A percentile compares a stretch with the other conserved stretches of the same genome.
Conservation (phyloP, 2,113 vertebrate genomes). For the Brachypodius melanocephalos region DNA sequence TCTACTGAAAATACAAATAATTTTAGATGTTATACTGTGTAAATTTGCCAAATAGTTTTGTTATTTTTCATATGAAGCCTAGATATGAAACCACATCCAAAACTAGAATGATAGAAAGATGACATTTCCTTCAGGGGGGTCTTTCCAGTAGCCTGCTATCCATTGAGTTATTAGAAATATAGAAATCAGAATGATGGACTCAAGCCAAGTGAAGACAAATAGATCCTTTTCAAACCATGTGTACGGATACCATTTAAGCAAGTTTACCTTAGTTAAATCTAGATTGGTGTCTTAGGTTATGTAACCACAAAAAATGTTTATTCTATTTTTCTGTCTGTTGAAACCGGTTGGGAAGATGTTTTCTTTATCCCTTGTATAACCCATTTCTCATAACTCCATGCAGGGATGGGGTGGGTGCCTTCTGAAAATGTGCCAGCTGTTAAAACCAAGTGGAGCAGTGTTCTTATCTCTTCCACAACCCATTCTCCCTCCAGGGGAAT, state of each 20-base stretch:
- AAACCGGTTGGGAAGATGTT: too few species aligned
- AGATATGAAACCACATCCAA: not conserved
- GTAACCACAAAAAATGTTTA: too few species aligned
- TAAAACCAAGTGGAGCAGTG: too few species aligned
- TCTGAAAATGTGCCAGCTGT: too few species aligned
- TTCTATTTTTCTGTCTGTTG: too few species aligned
- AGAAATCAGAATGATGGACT: not conserved
- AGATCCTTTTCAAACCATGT: not conserved
- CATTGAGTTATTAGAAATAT: not conserved
- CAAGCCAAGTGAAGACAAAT: not conserved
- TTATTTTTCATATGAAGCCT: not conserved
- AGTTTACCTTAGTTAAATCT: not conserved
- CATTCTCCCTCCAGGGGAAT: too few species aligned
- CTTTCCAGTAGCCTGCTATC: not conserved
- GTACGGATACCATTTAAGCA: not conserved
- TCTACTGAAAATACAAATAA: not conserved
- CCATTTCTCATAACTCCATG: too few species aligned
- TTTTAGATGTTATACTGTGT: not conserved
- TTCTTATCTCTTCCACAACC: too few species aligned
- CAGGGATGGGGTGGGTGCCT: too few species aligned
- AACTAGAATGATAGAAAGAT: not conserved
- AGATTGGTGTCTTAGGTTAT: not conserved
- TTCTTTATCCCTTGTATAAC: too few species aligned
- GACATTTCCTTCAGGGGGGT: not conserved
- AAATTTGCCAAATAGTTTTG: not conserved